These are phyloP conservation scores for Silvanus unidentatus DNA, from an alignment of 2,888 invertebrate species.

Conservation along the genomic window DNA sequence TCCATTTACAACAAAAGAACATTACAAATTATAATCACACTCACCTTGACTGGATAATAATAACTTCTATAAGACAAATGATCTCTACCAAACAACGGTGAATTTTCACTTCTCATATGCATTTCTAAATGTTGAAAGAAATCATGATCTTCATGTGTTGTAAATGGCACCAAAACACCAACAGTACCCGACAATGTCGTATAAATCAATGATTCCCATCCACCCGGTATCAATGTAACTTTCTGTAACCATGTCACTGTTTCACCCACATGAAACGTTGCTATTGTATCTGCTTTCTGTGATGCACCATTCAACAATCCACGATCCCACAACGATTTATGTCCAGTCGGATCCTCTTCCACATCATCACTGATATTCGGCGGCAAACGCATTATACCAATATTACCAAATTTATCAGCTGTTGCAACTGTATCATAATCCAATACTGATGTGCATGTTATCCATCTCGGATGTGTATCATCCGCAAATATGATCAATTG, in stretches of 20 bases:
- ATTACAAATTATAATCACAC: conserved; percentile 20
- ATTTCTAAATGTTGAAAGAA: conserved; percentile 99
- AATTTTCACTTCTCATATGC: conserved; percentile 97
- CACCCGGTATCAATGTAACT: conserved; percentile 88
- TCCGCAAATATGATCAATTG: conserved; percentile 97
- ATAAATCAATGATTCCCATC: conserved; percentile 93
- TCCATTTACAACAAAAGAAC: too few relatives aligned
- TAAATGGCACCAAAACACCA: conserved; percentile 89
- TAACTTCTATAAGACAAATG: conserved; percentile 95
- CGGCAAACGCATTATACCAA: conserved; percentile 77
- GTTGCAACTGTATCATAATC: conserved; percentile 96
- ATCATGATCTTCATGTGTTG: conserved; percentile 95
- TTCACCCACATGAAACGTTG: conserved; percentile 95
- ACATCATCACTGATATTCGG: conserved; percentile 93
- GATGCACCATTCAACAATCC: conserved; percentile 73
- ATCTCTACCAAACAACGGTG: conserved; percentile 94
- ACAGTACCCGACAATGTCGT: conserved; percentile 92
- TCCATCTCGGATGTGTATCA: conserved; percentile 95
- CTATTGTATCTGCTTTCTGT: conserved; percentile 90
- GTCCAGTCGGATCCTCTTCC: conserved; percentile 98
- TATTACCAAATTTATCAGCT: conserved; percentile 97
- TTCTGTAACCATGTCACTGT: conserved; percentile 92
- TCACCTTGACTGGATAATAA: conserved; percentile 93
- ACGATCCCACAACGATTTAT: conserved; percentile 93
- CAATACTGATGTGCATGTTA: conserved; percentile 83